phyloP scores from a whole-genome alignment of 2,113 vertebrate genomes.

The Trematocara variabile region DNA sequence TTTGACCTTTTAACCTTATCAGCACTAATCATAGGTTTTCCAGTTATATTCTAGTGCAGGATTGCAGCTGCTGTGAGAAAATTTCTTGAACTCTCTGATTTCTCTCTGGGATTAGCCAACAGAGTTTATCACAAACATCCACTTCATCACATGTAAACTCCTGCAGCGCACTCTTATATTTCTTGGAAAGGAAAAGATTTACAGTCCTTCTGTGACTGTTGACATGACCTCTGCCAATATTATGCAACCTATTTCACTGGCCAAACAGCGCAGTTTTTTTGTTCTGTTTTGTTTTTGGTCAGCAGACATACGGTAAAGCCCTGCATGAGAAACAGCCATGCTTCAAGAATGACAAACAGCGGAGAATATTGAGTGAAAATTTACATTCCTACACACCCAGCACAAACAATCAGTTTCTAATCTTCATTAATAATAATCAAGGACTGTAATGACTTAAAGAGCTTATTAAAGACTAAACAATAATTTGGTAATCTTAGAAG shows the following conservation, averaged over 20 bases:
- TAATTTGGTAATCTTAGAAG: not conserved
- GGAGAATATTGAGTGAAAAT: not conserved
- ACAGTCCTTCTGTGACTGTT: conserved; percentile 25
- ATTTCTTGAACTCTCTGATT: not conserved
- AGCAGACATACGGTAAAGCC: not conserved
- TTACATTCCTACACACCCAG: not conserved
- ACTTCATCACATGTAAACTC: conserved; percentile 38
- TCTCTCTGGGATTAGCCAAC: not conserved
- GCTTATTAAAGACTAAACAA: not conserved
- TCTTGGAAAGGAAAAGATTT: conserved; percentile 30
- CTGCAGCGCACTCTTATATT: conserved; percentile 13
- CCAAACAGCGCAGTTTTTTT: not conserved
- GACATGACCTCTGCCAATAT: conserved; percentile 25
- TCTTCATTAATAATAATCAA: not conserved
- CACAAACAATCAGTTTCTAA: not conserved
- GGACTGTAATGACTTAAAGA: not conserved
- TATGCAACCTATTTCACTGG: not conserved
- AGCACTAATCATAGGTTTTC: not conserved
- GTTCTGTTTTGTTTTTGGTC: not conserved
- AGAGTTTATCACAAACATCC: conserved; percentile 24
- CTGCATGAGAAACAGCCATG: not conserved
- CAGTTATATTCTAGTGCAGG: not conserved
- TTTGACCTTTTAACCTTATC: not conserved
- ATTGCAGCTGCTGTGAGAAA: not conserved
- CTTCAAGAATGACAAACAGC: not conserved